Evolutionary conservation across 2,113 vertebrate genomes (phyloP).

Genomic region (Bombycilla garrulus): DNA sequence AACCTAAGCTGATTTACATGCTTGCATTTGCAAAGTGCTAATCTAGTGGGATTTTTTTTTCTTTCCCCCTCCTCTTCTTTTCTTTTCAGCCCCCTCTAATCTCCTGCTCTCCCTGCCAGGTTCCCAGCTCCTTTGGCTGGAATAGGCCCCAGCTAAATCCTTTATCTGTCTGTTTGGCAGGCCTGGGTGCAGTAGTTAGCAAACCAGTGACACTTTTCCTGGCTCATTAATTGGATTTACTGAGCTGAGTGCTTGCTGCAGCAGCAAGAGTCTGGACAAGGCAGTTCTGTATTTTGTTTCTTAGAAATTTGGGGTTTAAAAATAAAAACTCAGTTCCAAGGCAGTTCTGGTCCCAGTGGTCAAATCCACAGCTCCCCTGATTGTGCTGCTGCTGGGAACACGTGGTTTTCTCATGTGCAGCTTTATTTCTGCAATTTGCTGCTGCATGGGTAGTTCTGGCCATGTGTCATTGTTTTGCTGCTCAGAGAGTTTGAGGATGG

Average conservation of each 20-base stretch:
- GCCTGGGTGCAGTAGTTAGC: not conserved
- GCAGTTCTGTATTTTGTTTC: slow-evolving; percentile 39
- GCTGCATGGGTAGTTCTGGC: not conserved
- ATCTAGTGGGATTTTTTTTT: slow-evolving; percentile 1
- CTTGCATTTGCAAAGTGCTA: slow-evolving; percentile 53
- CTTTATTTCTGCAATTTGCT: not conserved
- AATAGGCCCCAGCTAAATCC: slow-evolving; percentile 21
- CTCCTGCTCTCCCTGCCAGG: slow-evolving; percentile 33
- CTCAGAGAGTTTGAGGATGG: not conserved
- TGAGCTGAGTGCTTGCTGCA: slow-evolving; percentile 16
- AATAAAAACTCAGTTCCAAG: not conserved
- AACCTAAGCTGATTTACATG: slow-evolving; percentile 65
- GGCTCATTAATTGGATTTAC: slow-evolving; percentile 56
- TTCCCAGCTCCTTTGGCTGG: slow-evolving; percentile 57
- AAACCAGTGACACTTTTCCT: slow-evolving; percentile 27
- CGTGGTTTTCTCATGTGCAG: not conserved
- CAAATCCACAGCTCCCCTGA: not conserved
- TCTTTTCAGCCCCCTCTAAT: slow-evolving; percentile 49
- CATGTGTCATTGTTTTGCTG: not conserved
- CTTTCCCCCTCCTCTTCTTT: not conserved
- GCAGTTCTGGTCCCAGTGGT: not conserved
- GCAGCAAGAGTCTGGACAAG: not conserved
- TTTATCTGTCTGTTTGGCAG: slow-evolving; percentile 69
- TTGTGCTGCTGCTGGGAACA: not conserved
- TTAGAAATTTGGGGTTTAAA: not conserved